A percentile compares a stretch with the other conserved stretches of the same genome.
Conservation (phyloP, 1,140 invertebrate species). For the Colletes gigas region DNA sequence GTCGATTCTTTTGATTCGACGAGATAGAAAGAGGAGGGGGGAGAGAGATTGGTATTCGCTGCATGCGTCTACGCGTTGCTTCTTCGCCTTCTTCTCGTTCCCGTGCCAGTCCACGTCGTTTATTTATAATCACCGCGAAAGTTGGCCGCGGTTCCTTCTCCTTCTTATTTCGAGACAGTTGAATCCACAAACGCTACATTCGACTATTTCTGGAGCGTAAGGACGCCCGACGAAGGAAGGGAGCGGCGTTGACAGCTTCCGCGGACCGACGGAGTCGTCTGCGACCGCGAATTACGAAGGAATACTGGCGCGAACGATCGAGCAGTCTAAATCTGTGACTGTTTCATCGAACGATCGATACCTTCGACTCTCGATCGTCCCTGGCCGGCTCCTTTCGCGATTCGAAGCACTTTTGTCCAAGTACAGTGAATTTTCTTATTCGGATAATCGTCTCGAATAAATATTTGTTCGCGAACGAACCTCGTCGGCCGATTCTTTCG, state of each 20-base stretch:
- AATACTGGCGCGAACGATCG: too few species aligned
- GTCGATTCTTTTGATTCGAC: background rate
- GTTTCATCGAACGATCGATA: too few species aligned
- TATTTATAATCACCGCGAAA: constrained; percentile 46
- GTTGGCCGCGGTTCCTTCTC: constrained; percentile 26
- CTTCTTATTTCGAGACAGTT: constrained; percentile 14
- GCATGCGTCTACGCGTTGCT: background rate
- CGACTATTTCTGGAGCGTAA: constrained; percentile 18
- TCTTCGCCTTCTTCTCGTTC: background rate
- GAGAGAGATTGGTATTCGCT: background rate
- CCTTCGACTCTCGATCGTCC: too few species aligned
- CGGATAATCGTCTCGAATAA: too few species aligned
- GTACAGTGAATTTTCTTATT: too few species aligned
- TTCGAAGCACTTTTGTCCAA: too few species aligned
- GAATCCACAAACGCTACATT: constrained; percentile 7
- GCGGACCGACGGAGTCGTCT: background rate
- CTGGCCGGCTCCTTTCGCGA: too few species aligned
- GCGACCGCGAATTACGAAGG: too few species aligned
- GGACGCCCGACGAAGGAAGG: background rate
- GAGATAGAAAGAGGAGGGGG: background rate
- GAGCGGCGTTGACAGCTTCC: background rate
- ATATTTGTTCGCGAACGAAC: background rate
- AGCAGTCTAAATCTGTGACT: too few species aligned
- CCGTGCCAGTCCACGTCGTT: background rate
- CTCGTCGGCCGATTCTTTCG: too few species aligned